Base-by-base conservation (phyloP, 2,888 invertebrate genomes). In the Sclerodermus sp. region DNA sequence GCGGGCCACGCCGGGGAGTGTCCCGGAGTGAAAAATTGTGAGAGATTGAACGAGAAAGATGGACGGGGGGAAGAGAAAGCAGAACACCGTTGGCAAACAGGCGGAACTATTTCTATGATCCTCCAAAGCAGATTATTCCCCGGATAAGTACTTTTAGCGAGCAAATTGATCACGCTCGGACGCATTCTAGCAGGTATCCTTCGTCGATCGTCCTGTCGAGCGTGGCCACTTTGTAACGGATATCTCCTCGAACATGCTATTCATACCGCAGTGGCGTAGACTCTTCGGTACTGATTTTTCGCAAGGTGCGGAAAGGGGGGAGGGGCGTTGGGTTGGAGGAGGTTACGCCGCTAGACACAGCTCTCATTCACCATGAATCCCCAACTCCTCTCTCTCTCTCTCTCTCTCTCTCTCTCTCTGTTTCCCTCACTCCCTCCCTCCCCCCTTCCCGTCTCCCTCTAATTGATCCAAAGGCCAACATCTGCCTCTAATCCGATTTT, bases 91-190 rank as follows among this genome's bases (percentile, higher is more conserved):
- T 46, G 43, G 31, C 40, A 47, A 67, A 63, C 52, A 54, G 55
- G 49, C 63, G 54, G 60, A 51, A 57, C 57, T 5, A 23, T 23
- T 54, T 50, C 60, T 61, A 57, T 65, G 70, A 74, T 73, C 67
- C 67, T 64, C 4, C 3, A 23, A 23, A 23, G 23, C 23, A 23
- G 23, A 23, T 23, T 23, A 23, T 23, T 23, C 23, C 23, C 8
- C 48, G 48, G 63, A 66, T 61, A 34, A 34, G 34, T 68, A 70
- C 64, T 70, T 68, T 67, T 64, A 64, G 66, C 66, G 64, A 66
- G 64, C 64, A 62, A 70, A 74, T 74, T 66, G 71, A 68, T 69
- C 63, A 74, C 67, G 76, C 71, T 66, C 71, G 73, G 70, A 63
- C 68, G 73, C 66, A 70, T 57, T 64, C 57, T 62, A 71, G 74